Conservation (phyloP, 1,140 invertebrate species). For the Semibalanus balanoides region DNA sequence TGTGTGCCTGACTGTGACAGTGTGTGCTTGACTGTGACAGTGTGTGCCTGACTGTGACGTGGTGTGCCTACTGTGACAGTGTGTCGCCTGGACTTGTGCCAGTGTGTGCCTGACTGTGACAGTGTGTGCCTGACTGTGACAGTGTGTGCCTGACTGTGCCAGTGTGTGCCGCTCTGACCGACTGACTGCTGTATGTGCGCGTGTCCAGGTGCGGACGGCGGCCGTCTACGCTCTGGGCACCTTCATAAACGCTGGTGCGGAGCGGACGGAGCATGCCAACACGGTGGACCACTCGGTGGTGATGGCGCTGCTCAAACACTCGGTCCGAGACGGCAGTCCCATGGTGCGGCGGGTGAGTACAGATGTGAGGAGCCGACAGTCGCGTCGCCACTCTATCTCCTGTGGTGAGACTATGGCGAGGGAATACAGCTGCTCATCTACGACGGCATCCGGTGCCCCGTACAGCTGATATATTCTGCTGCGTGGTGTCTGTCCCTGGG, state of each 20-base stretch:
- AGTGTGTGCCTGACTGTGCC: not conserved
- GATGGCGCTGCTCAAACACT: conserved; percentile 61
- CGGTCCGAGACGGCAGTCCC: conserved; percentile 66
- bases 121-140: not conserved
- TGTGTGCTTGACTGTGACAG: no score
- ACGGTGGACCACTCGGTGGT: conserved; percentile 83
- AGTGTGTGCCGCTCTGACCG: conserved; percentile 14
- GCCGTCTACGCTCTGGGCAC: conserved; percentile 84
- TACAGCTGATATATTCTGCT: no score
- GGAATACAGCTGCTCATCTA: no score
- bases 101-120: not conserved
- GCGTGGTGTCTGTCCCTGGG: no score
- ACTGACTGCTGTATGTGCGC: no score
- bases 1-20: no score
- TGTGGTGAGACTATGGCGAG: no score
- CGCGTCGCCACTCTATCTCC: no score
- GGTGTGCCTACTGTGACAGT: not conserved
- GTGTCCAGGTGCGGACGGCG: conserved; percentile 73
- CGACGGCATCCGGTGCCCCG: no score
- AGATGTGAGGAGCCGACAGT: no score
- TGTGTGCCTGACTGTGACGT: no score
- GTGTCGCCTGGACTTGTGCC: no score
- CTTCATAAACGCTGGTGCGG: conserved; percentile 62
- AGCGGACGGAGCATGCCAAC: conserved; percentile 80
- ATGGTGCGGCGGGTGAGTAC: conserved; percentile 75